Evolutionary conservation across 2,797 vertebrate species (phyloP).

Genomic region (Sebastes goodei): DNA sequence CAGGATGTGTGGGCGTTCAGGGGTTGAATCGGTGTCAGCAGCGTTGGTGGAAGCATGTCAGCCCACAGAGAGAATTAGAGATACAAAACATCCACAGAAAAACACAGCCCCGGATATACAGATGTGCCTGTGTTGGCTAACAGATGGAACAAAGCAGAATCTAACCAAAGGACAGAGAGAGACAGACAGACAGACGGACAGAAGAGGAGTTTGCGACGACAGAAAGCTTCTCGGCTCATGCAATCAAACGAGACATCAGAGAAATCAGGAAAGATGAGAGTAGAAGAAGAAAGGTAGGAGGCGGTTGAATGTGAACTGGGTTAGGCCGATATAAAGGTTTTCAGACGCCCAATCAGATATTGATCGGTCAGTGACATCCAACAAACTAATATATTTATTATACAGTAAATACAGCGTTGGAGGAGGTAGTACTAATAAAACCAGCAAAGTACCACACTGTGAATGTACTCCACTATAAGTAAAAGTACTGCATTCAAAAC

Average conservation of each 20-base stretch:
- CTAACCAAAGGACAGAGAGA: slow-evolving; percentile 28
- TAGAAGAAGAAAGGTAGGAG: neutral
- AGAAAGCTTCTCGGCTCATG: slow-evolving; percentile 57
- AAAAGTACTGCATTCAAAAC: too few species aligned
- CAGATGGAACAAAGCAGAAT: slow-evolving; percentile 54
- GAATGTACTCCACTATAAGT: neutral
- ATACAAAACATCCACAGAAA: slow-evolving; percentile 78
- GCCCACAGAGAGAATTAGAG: slow-evolving; percentile 75
- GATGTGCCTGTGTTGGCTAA: slow-evolving; percentile 50
- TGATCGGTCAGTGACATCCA: neutral
- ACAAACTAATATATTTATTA: neutral
- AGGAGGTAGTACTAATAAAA: neutral
- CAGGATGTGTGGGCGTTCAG: slow-evolving; percentile 48
- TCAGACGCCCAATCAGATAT: neutral
- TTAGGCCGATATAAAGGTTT: slow-evolving; percentile 17
- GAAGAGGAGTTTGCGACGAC: slow-evolving; percentile 7
- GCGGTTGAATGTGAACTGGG: neutral
- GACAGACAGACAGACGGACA: neutral
- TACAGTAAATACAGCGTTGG: neutral
- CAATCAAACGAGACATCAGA: slow-evolving; percentile 44
- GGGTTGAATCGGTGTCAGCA: slow-evolving; percentile 67
- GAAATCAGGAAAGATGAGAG: neutral
- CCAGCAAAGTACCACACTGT: neutral
- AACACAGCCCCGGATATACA: slow-evolving; percentile 75
- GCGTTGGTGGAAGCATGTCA: slow-evolving; percentile 72